Base-by-base conservation (phyloP, 2,888 invertebrate genomes). In the Coremacera marginata region DNA sequence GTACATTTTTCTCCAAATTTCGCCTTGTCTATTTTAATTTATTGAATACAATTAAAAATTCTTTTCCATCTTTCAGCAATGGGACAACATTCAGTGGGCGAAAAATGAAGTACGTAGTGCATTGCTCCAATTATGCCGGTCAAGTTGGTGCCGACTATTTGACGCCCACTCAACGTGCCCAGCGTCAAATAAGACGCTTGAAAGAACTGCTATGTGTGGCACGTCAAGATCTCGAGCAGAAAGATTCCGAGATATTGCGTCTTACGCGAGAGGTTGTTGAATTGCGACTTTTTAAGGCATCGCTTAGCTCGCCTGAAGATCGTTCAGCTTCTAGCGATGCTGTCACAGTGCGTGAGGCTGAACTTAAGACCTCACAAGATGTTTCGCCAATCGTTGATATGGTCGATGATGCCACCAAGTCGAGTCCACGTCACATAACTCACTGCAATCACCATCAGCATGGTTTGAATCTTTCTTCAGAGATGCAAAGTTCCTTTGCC, bases 121-220 rank as follows among this genome's bases (percentile, higher is more conserved):
- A 96, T 88, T 96, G 96, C 88, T 95, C 95, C 74, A 93, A 94
- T 81, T 94, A 95, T 87, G 93, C 94, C 5, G 94, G 94, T 0
- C 92, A 93, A 70, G 93, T 94, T 70, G 94, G 94, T 63, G 94
- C 95, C 79, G 95, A 96, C 84, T 96, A 96, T 88, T 91, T 96
- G 77, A 96, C 96, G 72, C 96, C 96, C 16, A 96, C 96, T 0
- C 96, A 96, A 88, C 91, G 96, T 79, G 95, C 95, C 11, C 94
- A 95, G 84, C 91, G 93, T 82, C 95, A 96, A 88, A 93, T 96
- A 52, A 92, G 94, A 79, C 92, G 94, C 77, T 92, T 96, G 31
- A 94, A 95, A 90, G 91, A 92, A 78, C 89, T 95, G 5, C 90
- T 96, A 67, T 92, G 91, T 80, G 93, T 94, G 83, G 95, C 95